phyloP scores from a whole-genome alignment of 1,140 invertebrate genomes.

The Drosophila truncata region DNA sequence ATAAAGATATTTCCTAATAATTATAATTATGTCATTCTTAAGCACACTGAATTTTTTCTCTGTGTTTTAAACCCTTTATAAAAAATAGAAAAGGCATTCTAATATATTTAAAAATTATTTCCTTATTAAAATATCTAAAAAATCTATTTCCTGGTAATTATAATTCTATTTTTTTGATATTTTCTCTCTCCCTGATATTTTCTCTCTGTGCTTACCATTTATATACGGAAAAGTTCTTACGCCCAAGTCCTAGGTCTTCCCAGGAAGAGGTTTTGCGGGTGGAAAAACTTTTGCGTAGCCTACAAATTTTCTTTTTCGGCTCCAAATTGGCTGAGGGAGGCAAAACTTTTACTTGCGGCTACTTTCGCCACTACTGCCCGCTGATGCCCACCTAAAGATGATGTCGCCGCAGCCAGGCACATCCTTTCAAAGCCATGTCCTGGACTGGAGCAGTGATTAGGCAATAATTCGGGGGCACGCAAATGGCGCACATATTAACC shows the following conservation, averaged over 20 bases:
- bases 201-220: neutral
- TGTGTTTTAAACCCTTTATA: too few relatives aligned
- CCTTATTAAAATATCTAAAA: too few relatives aligned
- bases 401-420: slow-evolving; percentile 4
- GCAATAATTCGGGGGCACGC: slow-evolving; percentile 68
- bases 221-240: slow-evolving; percentile 30
- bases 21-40: too few relatives aligned
- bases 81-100: too few relatives aligned
- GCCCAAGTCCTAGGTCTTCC: slow-evolving; percentile 19
- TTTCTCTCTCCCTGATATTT: too few relatives aligned
- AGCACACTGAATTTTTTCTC: too few relatives aligned
- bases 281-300: slow-evolving; percentile 77
- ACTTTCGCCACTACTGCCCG: slow-evolving; percentile 56
- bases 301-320: slow-evolving; percentile 78
- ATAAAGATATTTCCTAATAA: too few relatives aligned
- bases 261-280: neutral
- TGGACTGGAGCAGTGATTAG: slow-evolving; percentile 74
- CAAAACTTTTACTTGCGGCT: slow-evolving; percentile 76
- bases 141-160: too few relatives aligned
- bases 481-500: slow-evolving; percentile 45
- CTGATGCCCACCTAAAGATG: slow-evolving; percentile 1
- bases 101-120: too few relatives aligned
- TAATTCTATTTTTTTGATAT: too few relatives aligned
- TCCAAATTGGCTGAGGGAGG: slow-evolving; percentile 71
- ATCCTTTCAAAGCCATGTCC: neutral